Evolutionary conservation across 1,140 invertebrate genomes (phyloP).

Genomic region (Drosophila pseudoananassae): DNA sequence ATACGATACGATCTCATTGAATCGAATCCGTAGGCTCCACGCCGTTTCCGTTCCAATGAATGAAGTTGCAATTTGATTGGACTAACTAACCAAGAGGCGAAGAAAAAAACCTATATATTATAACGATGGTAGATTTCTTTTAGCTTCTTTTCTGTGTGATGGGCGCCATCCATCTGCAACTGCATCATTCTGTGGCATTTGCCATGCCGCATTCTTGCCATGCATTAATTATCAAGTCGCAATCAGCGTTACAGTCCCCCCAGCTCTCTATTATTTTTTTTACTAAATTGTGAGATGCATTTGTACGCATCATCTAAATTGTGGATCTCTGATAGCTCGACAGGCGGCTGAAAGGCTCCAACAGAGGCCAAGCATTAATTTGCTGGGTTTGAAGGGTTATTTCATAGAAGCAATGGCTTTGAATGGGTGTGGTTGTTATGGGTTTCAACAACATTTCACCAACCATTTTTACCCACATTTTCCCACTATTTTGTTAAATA

Average conservation of each 20-base stretch:
- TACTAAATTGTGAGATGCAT: conserved; percentile 11
- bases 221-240: conserved; percentile 73
- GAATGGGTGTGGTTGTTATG: conserved; percentile 11
- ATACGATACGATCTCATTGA: conserved; percentile 60
- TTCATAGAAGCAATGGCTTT: background rate
- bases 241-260: conserved; percentile 37
- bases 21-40: conserved; percentile 40
- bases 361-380: conserved; percentile 6
- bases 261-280: background rate
- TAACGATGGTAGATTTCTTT: too few species aligned
- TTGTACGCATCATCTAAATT: conserved; percentile 64
- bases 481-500: conserved; percentile 6
- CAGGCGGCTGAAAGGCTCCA: conserved; percentile 1
- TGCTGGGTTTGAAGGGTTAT: background rate
- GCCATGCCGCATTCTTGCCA: conserved; percentile 65
- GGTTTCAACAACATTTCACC: background rate
- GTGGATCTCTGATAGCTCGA: conserved; percentile 46
- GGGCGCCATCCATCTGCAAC: conserved; percentile 35
- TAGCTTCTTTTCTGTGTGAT: conserved; percentile 2
- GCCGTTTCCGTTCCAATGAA: conserved; percentile 51
- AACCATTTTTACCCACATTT: background rate
- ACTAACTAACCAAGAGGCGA: background rate
- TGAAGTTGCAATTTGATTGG: conserved; percentile 25
- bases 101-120: background rate
- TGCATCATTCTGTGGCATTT: conserved; percentile 5